Evolutionary conservation across 2,888 invertebrate species (phyloP).

Genomic region (Rhopalosiphum nymphaeae): DNA sequence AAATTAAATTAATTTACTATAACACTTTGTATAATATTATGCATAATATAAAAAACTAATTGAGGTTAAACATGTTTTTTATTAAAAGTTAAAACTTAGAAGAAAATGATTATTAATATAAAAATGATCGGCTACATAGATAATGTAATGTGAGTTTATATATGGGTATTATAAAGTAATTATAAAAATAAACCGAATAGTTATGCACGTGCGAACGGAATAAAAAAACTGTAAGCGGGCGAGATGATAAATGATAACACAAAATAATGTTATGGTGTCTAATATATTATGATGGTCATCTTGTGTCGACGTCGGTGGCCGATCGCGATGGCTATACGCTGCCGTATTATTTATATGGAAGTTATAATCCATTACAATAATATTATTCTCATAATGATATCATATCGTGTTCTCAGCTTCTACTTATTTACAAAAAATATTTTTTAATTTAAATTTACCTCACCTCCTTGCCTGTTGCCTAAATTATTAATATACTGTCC

Average conservation of each 20-base stretch:
- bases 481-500: not conserved
- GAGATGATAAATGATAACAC: not conserved
- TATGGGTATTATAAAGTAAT: not conserved
- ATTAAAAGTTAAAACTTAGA: not conserved
- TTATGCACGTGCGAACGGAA: not conserved
- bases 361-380: not conserved
- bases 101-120: not conserved
- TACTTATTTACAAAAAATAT: not conserved
- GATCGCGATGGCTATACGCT: not conserved
- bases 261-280: not conserved
- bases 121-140: not conserved
- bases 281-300: constrained; percentile 2
- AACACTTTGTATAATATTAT: not conserved
- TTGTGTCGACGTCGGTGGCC: not conserved
- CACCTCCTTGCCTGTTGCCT: not conserved
- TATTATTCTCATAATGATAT: not conserved
- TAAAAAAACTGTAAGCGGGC: not conserved
- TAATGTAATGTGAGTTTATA: not conserved
- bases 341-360: not conserved
- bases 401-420: not conserved
- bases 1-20: not conserved
- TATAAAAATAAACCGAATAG: not conserved
- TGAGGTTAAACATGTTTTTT: not conserved
- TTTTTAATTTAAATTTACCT: not conserved
- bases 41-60: not conserved